A percentile compares a stretch with the other conserved stretches of the same genome.
Conservation (phyloP, 2,888 invertebrate species). For the Drosophila prostipennis region DNA sequence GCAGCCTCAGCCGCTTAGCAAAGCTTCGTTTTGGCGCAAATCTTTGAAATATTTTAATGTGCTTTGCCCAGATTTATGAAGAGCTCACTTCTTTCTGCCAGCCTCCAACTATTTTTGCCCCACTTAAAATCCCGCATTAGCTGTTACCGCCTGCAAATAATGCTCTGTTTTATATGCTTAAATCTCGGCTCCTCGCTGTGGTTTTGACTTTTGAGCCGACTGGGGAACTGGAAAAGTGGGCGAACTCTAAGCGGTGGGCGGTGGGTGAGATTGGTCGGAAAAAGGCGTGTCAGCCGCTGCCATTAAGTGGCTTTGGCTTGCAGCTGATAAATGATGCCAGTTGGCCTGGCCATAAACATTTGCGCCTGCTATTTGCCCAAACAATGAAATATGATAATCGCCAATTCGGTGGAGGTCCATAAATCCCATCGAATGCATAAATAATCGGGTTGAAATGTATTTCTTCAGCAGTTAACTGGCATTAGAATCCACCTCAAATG, state of each 20-base stretch:
- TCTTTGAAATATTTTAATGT: conserved; percentile 56
- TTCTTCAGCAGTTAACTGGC: conserved; percentile 5
- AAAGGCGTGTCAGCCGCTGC: conserved; percentile 20
- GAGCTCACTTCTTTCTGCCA: conserved; percentile 5
- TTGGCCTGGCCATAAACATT: conserved; percentile 44
- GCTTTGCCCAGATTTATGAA: conserved; percentile 47
- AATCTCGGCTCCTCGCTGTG: conserved; percentile 30
- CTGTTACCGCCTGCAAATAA: conserved; percentile 44
- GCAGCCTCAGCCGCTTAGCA: conserved; percentile 42
- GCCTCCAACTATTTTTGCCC: conserved; percentile 1
- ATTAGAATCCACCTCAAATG: conserved; percentile 9
- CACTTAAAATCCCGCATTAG: conserved; percentile 43
- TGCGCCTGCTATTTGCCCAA: conserved; percentile 30
- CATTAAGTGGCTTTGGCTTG: conserved; percentile 50
- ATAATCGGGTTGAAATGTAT: conserved; percentile 19
- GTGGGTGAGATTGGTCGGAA: neutral
- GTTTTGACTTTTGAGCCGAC: conserved; percentile 44
- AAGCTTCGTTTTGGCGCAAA: conserved; percentile 25
- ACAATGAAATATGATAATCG: conserved; percentile 52
- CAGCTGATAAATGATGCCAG: conserved; percentile 50
- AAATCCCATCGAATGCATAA: conserved; percentile 39
- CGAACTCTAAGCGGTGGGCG: neutral
- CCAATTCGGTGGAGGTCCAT: conserved; percentile 23
- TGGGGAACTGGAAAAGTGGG: neutral
- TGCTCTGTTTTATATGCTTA: conserved; percentile 50